Evolutionary conservation across 2,888 invertebrate species (phyloP).

Genomic region (Zaprionus obscuricornis): DNA sequence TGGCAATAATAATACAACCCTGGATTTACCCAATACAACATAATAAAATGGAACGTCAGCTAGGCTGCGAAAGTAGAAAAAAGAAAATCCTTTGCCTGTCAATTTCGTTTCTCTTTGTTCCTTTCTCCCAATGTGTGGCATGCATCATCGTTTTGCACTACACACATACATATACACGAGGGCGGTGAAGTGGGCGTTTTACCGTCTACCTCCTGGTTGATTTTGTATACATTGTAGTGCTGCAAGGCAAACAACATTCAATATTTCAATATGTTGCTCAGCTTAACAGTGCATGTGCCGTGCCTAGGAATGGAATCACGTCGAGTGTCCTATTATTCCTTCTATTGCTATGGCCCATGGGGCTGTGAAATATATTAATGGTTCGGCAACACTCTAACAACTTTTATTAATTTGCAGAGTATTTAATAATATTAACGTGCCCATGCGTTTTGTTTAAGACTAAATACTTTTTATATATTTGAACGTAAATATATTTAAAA

Average conservation of each 20-base stretch:
- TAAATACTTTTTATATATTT: too few relatives aligned
- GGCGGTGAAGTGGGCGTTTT: constrained; percentile 4
- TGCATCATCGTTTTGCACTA: constrained; percentile 31
- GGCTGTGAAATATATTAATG: too few relatives aligned
- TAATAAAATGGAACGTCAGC: constrained; percentile 36
- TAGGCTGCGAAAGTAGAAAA: constrained; percentile 17
- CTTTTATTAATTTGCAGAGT: too few relatives aligned
- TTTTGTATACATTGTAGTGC: constrained; percentile 31
- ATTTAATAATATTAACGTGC: too few relatives aligned
- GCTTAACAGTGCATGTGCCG: constrained; percentile 22
- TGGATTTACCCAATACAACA: constrained; percentile 41
- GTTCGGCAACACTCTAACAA: too few relatives aligned
- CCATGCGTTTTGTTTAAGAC: too few relatives aligned
- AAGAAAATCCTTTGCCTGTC: constrained; percentile 50
- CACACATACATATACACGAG: too few relatives aligned
- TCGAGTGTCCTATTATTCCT: constrained; percentile 14
- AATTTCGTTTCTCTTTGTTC: constrained; percentile 56
- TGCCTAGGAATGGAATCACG: constrained; percentile 14
- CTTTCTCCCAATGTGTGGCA: constrained; percentile 18
- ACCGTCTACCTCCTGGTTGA: constrained; percentile 15
- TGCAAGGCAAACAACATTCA: constrained; percentile 52
- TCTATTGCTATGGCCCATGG: constrained; percentile 2
- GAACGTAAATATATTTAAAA: too few relatives aligned
- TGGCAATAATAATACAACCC: constrained; percentile 21
- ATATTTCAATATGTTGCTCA: constrained; percentile 51